Conservation (phyloP, 1,140 invertebrate genomes). For the Asobara japonica region DNA sequence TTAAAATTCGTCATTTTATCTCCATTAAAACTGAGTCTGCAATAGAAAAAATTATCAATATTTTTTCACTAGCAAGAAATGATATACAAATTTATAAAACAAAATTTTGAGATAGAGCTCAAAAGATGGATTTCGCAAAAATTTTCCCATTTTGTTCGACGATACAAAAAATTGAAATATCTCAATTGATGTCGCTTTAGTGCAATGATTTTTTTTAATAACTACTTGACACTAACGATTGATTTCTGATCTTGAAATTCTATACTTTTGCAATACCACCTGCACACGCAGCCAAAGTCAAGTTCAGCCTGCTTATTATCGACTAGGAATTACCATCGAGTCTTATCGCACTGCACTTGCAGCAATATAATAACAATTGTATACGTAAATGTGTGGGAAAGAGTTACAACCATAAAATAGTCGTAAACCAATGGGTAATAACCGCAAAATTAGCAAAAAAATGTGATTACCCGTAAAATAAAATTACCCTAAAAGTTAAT, state of each 20-base stretch:
- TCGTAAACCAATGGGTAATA: neutral
- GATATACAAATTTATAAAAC: neutral
- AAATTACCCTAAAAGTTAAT: too few relatives aligned
- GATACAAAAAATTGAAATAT: too few relatives aligned
- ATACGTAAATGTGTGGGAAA: neutral
- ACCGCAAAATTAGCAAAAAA: neutral
- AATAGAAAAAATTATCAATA: neutral
- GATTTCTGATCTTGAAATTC: neutral
- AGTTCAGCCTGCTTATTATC: neutral
- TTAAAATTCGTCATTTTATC: neutral
- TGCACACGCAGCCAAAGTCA: neutral
- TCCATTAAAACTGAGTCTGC: neutral
- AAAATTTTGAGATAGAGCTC: too few relatives aligned
- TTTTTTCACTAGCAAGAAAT: neutral
- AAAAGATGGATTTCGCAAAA: too few relatives aligned
- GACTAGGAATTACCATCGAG: neutral
- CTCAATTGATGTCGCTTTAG: too few relatives aligned
- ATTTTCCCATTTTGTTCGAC: neutral
- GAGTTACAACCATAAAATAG: neutral
- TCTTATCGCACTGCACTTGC: slow-evolving; percentile 1
- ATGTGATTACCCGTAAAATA: neutral
- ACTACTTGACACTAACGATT: neutral
- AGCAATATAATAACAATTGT: neutral
- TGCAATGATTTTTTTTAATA: neutral
- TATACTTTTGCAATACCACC: neutral